These are phyloP conservation scores for Tethea ocularis DNA, from an alignment of 2,888 invertebrate species.

Conservation along the genomic window DNA sequence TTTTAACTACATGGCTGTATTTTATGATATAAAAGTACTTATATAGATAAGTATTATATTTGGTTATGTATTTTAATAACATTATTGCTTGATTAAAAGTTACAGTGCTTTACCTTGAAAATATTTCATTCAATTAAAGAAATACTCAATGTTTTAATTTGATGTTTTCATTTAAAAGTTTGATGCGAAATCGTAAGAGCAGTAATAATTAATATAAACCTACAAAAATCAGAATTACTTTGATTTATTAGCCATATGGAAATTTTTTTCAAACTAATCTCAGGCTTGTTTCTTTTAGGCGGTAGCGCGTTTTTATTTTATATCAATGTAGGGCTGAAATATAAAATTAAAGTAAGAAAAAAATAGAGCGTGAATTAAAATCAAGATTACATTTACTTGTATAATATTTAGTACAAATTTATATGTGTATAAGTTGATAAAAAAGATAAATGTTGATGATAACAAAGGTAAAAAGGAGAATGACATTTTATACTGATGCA, in stretches of 20 bases:
- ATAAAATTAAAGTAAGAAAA: not conserved
- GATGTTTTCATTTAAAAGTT: too few relatives aligned
- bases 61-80: not conserved
- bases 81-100: not conserved
- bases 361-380: not conserved
- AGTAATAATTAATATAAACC: not conserved
- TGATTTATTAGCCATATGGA: not conserved
- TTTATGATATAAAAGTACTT: too few relatives aligned
- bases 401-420: constrained; percentile 2
- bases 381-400: not conserved
- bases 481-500: not conserved
- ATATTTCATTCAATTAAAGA: not conserved
- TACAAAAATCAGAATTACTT: not conserved
- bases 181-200: not conserved
- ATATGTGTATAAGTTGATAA: not conserved
- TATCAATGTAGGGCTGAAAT: too few relatives aligned
- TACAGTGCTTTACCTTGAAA: not conserved
- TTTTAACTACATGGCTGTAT: too few relatives aligned
- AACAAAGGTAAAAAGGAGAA: not conserved
- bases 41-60: not conserved
- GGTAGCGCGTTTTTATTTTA: too few relatives aligned
- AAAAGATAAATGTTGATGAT: not conserved
- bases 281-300: too few relatives aligned
- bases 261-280: too few relatives aligned
- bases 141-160: not conserved